Evolutionary conservation across 1,140 invertebrate genomes (phyloP).

Genomic region (Chymomyza costata): DNA sequence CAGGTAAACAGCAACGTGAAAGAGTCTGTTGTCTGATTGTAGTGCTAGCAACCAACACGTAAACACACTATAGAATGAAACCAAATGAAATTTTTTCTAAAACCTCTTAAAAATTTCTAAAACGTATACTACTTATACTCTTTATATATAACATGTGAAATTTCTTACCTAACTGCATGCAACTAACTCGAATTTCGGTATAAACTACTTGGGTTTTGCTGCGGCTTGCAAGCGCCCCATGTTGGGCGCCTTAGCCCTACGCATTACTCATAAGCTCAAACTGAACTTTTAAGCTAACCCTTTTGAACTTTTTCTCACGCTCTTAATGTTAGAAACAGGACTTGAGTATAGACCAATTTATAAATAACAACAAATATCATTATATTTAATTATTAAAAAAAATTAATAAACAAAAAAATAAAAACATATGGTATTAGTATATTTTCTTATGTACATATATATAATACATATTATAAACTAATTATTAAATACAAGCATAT

Average conservation of each 20-base stretch:
- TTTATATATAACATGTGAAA: conserved; percentile 5
- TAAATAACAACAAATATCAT: conserved; percentile 37
- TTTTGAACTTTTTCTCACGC: conserved; percentile 29
- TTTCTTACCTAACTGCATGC: conserved; percentile 44
- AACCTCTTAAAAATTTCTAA: neutral
- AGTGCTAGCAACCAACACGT: conserved; percentile 21
- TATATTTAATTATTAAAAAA: conserved; percentile 31
- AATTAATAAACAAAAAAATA: conserved; percentile 17
- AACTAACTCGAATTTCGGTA: conserved; percentile 66
- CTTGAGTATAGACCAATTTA: conserved; percentile 72
- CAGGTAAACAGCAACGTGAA: conserved; percentile 60
- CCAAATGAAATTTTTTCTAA: neutral
- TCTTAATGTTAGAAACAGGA: conserved; percentile 53
- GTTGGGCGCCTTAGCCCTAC: too few species aligned
- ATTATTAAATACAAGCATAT: conserved; percentile 17
- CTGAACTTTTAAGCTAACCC: conserved; percentile 13
- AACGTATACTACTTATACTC: neutral
- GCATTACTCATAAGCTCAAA: neutral
- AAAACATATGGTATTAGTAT: conserved; percentile 37
- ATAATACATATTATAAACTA: conserved; percentile 27
- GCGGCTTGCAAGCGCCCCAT: too few species aligned
- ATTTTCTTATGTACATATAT: conserved; percentile 67
- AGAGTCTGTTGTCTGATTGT: conserved; percentile 56
- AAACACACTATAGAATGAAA: conserved; percentile 7
- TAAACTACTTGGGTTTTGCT: too few species aligned